A percentile compares a stretch with the other conserved stretches of the same genome.
Conservation (phyloP, 2,113 vertebrate species). For the Paramormyrops kingsleyae region DNA sequence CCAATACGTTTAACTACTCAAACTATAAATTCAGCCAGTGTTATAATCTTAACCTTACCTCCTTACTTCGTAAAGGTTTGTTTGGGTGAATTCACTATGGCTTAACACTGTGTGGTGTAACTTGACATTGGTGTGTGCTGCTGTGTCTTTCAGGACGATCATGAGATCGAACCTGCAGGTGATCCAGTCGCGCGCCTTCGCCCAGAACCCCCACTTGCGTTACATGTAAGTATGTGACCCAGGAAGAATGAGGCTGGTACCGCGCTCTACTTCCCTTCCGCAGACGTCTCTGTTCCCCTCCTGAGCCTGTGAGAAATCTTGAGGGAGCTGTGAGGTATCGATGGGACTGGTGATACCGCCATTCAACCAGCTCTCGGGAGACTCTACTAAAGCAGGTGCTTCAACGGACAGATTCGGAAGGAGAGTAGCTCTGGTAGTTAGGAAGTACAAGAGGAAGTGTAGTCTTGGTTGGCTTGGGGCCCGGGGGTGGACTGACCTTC, state of each 20-base stretch:
- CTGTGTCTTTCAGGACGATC: constrained; percentile 72
- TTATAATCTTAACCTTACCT: not conserved
- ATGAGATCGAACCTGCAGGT: constrained; percentile 77
- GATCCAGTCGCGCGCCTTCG: constrained; percentile 80
- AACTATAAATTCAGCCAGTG: not conserved
- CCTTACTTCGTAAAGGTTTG: not conserved
- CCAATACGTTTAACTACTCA: not conserved
- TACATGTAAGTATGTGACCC: constrained; percentile 78
- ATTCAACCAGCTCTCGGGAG: not conserved
- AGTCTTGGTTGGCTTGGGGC: too few species aligned
- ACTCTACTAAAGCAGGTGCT: not conserved
- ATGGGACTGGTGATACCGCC: not conserved
- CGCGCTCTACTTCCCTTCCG: not conserved
- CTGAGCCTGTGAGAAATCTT: not conserved
- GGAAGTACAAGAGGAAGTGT: not conserved
- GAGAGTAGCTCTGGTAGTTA: not conserved
- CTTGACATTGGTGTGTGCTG: not conserved
- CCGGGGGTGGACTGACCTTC: not conserved
- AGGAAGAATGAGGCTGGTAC: not conserved
- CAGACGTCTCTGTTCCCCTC: not conserved
- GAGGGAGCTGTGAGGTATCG: not conserved
- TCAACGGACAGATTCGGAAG: not conserved
- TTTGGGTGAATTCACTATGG: not conserved
- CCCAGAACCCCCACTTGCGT: constrained; percentile 83
- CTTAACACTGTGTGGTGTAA: not conserved